A percentile compares a stretch with the other conserved stretches of the same genome.
These are phyloP conservation scores for Hypotaenidia okinawae DNA, from an alignment of 2,797 vertebrate genomes.

Conservation along the genomic window DNA sequence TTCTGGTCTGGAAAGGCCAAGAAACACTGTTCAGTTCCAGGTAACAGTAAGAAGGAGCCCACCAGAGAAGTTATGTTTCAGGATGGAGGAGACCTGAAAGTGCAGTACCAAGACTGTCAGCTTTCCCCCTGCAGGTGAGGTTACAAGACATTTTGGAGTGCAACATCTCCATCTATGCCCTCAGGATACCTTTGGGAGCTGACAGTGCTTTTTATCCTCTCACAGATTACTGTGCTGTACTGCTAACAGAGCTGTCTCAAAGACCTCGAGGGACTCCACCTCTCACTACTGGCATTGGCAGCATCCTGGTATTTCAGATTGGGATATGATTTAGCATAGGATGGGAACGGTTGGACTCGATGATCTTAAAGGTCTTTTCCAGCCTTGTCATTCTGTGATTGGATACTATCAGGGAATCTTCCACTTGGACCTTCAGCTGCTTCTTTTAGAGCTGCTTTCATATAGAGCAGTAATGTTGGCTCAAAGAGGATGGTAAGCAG, in stretches of 20 bases:
- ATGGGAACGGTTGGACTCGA: no score
- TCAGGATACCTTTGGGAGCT: neutral
- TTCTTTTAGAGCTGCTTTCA: neutral
- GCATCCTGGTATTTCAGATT: neutral
- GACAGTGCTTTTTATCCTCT: neutral
- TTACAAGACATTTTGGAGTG: neutral
- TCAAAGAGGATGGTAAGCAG: neutral
- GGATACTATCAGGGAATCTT: neutral
- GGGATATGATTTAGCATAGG: no score
- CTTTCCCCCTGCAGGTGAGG: neutral
- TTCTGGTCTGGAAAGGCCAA: neutral
- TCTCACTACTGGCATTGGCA: neutral
- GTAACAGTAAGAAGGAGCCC: neutral
- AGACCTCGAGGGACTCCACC: neutral
- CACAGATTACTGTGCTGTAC: neutral
- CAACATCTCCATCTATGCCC: neutral
- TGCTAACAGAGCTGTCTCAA: neutral
- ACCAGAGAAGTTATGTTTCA: neutral
- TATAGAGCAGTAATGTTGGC: neutral
- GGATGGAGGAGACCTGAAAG: neutral
- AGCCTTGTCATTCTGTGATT: neutral
- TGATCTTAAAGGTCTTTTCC: no score
- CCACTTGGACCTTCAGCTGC: neutral
- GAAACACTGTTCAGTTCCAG: rapidly evolving
- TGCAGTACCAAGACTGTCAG: neutral